Base-by-base conservation (phyloP, 2,888 invertebrate species). In the Temnothorax rugatulus region DNA sequence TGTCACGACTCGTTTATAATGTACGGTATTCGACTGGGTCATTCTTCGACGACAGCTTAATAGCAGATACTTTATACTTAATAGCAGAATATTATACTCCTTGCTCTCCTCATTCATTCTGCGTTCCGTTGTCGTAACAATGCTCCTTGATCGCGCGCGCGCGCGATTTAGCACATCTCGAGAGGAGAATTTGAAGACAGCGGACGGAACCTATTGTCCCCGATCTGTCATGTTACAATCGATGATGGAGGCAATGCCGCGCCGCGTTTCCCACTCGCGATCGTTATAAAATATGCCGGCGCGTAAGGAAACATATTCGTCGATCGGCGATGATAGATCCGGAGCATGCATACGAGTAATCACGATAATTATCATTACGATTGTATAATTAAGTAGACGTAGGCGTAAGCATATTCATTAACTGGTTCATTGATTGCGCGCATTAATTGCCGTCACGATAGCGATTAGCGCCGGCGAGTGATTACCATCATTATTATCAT, bases 371-470 rank as follows among this genome's bases (percentile, higher is more conserved):
- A 84, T 86, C 85, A 83, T 87, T 76, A 85, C 82, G 84, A 84
- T 87, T 74, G 77, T 77, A 82, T 82, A 87, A 86, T 87, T 77
- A 86, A 86, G 82, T 82, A 87, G 74, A 87, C 57, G 79, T 84
- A 83, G 82, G 63, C 83, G 82, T 86, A 86, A 88, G 86, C 83
- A 87, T 81, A 88, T 88, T 88, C 83, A 87, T 82, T 90, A 88
- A 87, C 88, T 84, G 89, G 71, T 84, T 86, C 88, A 89, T 90
- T 82, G 87, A 69, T 88, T 86, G 85, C 85, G 85, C 79, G 86
- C 59, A 83, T 84, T 86, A 86, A 77, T 88, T 89, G 82, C 74
- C 84, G 79, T 86, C 79, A 81, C 71, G 63, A 79, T 75, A 63
- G 66, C 54, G 74, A 81, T 81, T 84, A 81, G 74, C 71, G 68